phyloP scores from a whole-genome alignment of 2,888 invertebrate species.

The Cerceris ruficornis region DNA sequence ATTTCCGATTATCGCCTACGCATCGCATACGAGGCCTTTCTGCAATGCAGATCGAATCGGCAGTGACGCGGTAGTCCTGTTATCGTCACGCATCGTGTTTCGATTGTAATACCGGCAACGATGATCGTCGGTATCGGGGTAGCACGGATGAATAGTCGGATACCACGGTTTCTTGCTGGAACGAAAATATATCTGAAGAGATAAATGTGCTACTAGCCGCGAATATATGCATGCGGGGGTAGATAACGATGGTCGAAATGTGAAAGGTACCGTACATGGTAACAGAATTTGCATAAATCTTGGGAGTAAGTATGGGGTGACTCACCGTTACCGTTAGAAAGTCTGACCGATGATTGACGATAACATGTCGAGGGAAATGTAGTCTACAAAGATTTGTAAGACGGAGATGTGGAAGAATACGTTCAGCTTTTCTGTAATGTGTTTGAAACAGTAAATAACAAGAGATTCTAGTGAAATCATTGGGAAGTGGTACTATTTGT shows the following conservation, averaged over 20 bases:
- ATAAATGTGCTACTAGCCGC: slow-evolving; percentile 19
- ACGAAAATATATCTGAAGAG: slow-evolving; percentile 23
- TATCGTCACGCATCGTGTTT: slow-evolving; percentile 37
- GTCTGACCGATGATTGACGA: too few species aligned
- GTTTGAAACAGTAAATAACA: too few species aligned
- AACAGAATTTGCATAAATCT: neutral
- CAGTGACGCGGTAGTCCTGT: slow-evolving; percentile 33
- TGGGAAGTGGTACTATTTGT: too few species aligned
- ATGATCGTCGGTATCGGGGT: slow-evolving; percentile 40
- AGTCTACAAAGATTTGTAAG: too few species aligned
- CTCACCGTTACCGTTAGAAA: too few species aligned
- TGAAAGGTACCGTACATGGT: neutral
- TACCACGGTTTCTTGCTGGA: slow-evolving; percentile 16
- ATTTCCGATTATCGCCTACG: slow-evolving; percentile 43
- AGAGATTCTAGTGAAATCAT: too few species aligned
- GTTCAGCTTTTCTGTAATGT: too few species aligned
- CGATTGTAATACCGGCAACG: slow-evolving; percentile 39
- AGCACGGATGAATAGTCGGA: slow-evolving; percentile 41
- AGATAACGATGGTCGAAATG: slow-evolving; percentile 21
- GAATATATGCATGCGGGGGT: slow-evolving; percentile 8
- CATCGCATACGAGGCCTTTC: slow-evolving; percentile 31
- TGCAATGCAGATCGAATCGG: slow-evolving; percentile 49
- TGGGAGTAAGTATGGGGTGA: too few species aligned
- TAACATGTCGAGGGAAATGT: too few species aligned
- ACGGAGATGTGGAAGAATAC: too few species aligned